Base-by-base conservation (phyloP, 2,113 vertebrate species). In the Marmota flaviventris region DNA sequence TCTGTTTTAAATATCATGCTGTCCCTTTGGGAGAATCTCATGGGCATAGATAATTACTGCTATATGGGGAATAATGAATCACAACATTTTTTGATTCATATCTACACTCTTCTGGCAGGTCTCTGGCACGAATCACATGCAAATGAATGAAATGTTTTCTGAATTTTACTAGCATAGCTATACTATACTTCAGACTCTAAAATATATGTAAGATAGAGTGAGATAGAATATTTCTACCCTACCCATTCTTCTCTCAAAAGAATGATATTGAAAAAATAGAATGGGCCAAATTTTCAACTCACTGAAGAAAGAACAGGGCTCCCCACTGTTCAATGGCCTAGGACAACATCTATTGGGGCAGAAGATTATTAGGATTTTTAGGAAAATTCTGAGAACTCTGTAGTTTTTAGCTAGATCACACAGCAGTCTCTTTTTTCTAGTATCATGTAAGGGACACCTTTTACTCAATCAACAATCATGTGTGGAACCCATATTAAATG, bases 11-110 rank as follows among this genome's bases (percentile, higher is more conserved):
- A 96, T 97, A 96, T 94, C 95, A 95, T 61, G 75, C 82, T 97
- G 94, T 97, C 96, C 97, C 97, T 98, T 97, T 98, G 94, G 96
- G 97, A 97, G 82, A 95, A 85, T 96, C 97, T 97, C 88, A 92
- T 96, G 94, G 97, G 97, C 89, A 96, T 63, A 96, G 90, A 96
- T 98, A 98, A 97, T 98, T 93, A 95, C 92, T 95, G 97, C 97
- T 98, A 95, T 97, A 93, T 86, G 96, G 78, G 75, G 94, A 91
- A 96, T 93, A 94, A 97, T 96, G 95, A 98, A 95, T 98, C 96
- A 97, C 67, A 86, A 79, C 85, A 76, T 76, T 96, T 96, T 96
- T 86, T 97, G 96, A 98, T 98, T 95, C 96, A 73, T 97, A 97
- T 98, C 98, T 97, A 29, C 58, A 89, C 42, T 91, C n/a, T 97